phyloP scores from a whole-genome alignment of 2,113 vertebrate genomes.

The Pimephales promelas region DNA sequence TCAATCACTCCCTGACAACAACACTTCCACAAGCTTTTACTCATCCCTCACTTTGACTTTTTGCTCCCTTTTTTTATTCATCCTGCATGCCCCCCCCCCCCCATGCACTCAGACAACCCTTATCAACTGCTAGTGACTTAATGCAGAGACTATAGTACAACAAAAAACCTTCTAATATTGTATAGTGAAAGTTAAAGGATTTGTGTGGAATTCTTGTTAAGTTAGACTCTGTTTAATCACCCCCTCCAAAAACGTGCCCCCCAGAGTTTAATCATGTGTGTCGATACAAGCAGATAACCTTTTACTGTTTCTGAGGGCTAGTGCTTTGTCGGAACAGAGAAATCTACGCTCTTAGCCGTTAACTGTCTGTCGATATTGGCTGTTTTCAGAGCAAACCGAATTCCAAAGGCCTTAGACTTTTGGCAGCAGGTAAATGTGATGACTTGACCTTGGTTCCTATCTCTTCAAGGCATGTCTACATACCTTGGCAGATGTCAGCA shows the following conservation, averaged over 20 bases:
- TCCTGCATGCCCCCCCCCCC: no score
- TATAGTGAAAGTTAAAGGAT: neutral
- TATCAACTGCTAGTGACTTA: constrained; percentile 7
- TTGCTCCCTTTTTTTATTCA: constrained; percentile 21
- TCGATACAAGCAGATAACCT: constrained; percentile 39
- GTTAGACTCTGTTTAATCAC: neutral
- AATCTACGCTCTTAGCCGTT: constrained; percentile 27
- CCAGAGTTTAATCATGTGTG: neutral
- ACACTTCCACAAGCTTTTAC: constrained; percentile 47
- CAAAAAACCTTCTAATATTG: neutral
- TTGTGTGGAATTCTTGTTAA: neutral
- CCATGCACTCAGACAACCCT: neutral
- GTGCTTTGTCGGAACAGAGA: constrained; percentile 24
- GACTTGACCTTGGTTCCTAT: constrained; percentile 69
- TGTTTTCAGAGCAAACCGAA: constrained; percentile 58
- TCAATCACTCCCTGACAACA: constrained; percentile 55
- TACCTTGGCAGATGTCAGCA: constrained; percentile 72
- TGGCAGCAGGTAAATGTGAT: constrained; percentile 60
- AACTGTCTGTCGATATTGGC: constrained; percentile 50
- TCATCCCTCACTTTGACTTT: constrained; percentile 32
- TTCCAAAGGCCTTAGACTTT: constrained; percentile 59
- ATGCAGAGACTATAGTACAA: neutral
- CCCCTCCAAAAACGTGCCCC: neutral
- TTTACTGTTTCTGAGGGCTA: constrained; percentile 34
- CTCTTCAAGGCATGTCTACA: constrained; percentile 69